phyloP scores from a whole-genome alignment of 1,140 invertebrate genomes.

The Microplitis demolitor region DNA sequence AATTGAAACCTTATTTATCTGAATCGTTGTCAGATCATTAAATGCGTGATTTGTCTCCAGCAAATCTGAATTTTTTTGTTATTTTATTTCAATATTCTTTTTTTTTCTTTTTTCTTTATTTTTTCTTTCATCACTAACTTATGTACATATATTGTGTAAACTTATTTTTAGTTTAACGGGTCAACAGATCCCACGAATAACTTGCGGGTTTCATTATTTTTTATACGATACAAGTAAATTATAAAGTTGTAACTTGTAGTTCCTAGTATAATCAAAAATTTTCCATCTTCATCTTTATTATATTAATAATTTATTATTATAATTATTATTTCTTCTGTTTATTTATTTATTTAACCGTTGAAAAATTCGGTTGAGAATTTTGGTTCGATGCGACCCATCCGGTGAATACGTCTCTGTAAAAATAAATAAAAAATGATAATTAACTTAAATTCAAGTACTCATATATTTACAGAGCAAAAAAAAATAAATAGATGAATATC shows the following conservation, averaged over 20 bases:
- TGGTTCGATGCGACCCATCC: slow-evolving; percentile 87
- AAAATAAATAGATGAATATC: background rate
- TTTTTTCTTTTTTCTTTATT: slow-evolving; percentile 1
- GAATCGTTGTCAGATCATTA: slow-evolving; percentile 10
- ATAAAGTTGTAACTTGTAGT: slow-evolving; percentile 26
- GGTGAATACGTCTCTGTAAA: slow-evolving; percentile 83
- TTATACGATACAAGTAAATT: slow-evolving; percentile 27
- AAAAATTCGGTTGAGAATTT: slow-evolving; percentile 69
- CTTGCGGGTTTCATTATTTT: background rate
- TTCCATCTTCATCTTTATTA: background rate
- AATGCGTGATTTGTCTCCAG: slow-evolving; percentile 30
- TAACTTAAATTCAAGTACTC: slow-evolving; percentile 16
- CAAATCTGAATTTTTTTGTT: slow-evolving; percentile 23
- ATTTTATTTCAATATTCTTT: background rate
- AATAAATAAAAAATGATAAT: slow-evolving; percentile 44
- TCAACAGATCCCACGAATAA: slow-evolving; percentile 29
- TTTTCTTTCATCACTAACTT: slow-evolving; percentile 29
- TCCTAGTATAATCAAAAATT: background rate
- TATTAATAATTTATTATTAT: background rate
- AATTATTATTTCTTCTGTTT: background rate
- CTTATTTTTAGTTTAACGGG: slow-evolving; percentile 32
- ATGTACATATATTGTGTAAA: slow-evolving; percentile 39
- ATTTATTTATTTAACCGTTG: slow-evolving; percentile 64
- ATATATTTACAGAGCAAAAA: background rate
- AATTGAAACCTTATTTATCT: slow-evolving; percentile 16